Conservation (phyloP, 2,113 vertebrate species). For the Galeopterus variegatus region DNA sequence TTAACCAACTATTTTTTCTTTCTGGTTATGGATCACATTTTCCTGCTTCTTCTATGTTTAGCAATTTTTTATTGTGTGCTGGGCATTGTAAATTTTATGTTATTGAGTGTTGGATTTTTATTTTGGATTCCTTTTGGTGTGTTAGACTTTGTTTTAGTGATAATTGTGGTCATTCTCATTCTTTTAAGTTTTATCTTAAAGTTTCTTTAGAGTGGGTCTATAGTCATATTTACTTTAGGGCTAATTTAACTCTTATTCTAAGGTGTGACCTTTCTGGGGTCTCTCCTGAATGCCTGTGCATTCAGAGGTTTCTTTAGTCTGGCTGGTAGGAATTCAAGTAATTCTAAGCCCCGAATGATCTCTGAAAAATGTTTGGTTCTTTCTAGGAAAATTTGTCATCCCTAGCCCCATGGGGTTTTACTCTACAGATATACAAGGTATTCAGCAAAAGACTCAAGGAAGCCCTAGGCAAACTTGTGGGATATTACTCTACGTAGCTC, state of each 20-base stretch:
- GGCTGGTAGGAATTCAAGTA: not conserved
- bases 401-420: not conserved
- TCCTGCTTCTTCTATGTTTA: not conserved
- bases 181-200: not conserved
- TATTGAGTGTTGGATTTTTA: not conserved
- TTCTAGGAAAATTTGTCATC: not conserved
- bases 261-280: not conserved
- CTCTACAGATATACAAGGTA: not conserved
- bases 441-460: not conserved
- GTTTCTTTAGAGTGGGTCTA: not conserved
- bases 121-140: not conserved
- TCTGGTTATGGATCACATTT: not conserved
- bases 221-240: not conserved
- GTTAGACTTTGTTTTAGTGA: not conserved
- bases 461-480: not conserved
- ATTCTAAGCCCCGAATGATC: not conserved
- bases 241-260: not conserved
- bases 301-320: not conserved
- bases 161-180: not conserved
- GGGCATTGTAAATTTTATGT: not conserved
- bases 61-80: not conserved
- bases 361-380: slow-evolving; percentile 17
- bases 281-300: not conserved
- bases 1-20: not conserved
- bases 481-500: not conserved